These are phyloP conservation scores for Drepanosiphum platanoidis DNA, from an alignment of 2,888 invertebrate genomes.

Conservation along the genomic window DNA sequence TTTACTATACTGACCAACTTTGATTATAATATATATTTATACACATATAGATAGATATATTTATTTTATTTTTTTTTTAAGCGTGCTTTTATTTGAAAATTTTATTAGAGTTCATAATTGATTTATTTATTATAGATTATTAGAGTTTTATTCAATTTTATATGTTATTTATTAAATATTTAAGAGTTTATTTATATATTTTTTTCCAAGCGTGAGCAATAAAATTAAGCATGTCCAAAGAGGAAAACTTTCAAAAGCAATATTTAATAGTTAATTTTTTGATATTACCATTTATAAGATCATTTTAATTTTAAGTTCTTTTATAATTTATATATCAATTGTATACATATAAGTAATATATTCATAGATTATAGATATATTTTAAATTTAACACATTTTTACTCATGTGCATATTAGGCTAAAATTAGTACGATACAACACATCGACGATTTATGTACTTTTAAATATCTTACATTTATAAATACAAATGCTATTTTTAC, in stretches of 20 bases:
- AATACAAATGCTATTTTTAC: neutral
- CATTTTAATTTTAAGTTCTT: neutral
- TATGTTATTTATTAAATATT: conserved; percentile 19
- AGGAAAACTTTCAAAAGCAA: neutral
- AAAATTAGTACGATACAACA: neutral
- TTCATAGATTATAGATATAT: neutral
- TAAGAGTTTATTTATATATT: neutral
- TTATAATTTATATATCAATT: neutral
- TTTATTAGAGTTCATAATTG: neutral
- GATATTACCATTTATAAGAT: neutral
- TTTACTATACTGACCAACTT: neutral
- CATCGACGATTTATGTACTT: neutral
- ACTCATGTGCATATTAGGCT: neutral
- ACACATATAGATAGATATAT: neutral
- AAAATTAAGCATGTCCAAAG: neutral
- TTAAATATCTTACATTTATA: neutral
- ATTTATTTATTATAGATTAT: neutral
- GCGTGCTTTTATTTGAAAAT: neutral
- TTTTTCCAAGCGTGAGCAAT: neutral
- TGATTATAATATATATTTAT: neutral
- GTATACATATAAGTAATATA: neutral
- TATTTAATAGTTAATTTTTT: neutral
- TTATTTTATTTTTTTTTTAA: neutral
- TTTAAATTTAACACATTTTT: neutral
- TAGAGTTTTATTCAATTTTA: neutral